Percentiles rank a stretch among this genome's conserved stretches.
Evolutionary conservation across 2,797 vertebrate species (phyloP).

Genomic region (Cercopithecus neglectus): DNA sequence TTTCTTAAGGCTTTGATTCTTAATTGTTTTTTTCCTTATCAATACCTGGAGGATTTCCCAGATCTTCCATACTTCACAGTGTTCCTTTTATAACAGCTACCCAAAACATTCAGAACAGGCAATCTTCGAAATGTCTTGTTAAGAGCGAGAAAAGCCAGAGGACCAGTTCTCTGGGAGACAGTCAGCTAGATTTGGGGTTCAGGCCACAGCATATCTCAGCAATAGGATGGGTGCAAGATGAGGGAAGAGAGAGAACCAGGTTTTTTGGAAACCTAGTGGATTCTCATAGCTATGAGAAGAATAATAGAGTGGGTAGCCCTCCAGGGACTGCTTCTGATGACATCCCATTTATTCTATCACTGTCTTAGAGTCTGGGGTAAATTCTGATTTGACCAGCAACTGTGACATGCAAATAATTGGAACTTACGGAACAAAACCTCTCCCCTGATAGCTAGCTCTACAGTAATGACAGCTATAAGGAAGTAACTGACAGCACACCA

Average conservation of each 20-base stretch:
- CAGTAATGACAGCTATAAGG: not conserved
- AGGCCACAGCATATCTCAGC: not conserved
- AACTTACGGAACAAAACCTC: not conserved
- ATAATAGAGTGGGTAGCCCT: not conserved
- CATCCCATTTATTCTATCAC: not conserved
- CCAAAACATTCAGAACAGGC: not conserved
- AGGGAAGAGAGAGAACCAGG: not conserved
- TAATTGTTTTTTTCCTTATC: slow-evolving; percentile 41
- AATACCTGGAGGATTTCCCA: not conserved
- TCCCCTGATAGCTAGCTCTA: not conserved
- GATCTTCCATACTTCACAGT: not conserved
- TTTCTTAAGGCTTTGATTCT: slow-evolving; percentile 21
- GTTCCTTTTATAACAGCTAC: not conserved
- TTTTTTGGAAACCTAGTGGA: not conserved
- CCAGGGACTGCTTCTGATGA: not conserved
- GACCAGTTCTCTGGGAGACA: not conserved
- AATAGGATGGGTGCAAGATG: not conserved
- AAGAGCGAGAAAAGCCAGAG: slow-evolving; percentile 5
- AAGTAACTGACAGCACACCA: not conserved
- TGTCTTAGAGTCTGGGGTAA: not conserved
- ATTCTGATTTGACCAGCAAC: not conserved
- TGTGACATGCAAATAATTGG: not conserved
- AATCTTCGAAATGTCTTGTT: not conserved
- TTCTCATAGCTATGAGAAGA: not conserved
- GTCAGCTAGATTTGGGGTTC: not conserved